Base-by-base conservation (phyloP, 2,797 vertebrate genomes). In the Eulemur rubriventer region DNA sequence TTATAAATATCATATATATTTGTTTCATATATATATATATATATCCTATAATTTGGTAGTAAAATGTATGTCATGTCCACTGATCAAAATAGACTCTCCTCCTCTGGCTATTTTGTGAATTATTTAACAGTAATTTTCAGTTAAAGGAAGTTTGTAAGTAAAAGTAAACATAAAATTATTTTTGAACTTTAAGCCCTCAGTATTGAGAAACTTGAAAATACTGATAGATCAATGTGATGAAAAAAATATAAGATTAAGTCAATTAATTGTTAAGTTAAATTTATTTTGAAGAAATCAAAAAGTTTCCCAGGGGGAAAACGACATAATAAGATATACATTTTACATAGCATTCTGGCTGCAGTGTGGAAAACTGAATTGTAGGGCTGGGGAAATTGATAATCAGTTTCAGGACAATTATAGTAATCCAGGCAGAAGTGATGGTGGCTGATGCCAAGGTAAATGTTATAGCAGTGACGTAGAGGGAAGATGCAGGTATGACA, bases 221-320 rank as follows among this genome's bases (percentile, higher is more conserved):
- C 6, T 30, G 70, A 63, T 83, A 93, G 67, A 30, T 94, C 14
- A 86, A 33, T 78, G 46, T 70, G 50, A 95, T 46, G n/a, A 94
- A 94, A 91, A 95, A 91, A 93, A 79, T 57, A 85, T 4, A 57
- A 9, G 46, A 86, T 88, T 88, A 92, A 96, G 41, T 67, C 72
- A 85, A 82, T 33, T 61, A 81, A 33, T 38, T 83, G 86, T 72
- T 80, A 67, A 78, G 48, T 83, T 73, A 73, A 79, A 70, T 80
- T 84, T 70, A 41, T 78, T 89, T 75, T 69, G 38, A 96, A 50
- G 43, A 89, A 91, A 89, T 78, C n/a, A 78, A 28, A 95, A 59
- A 10, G 26, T 33, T 86, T 83, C 61, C n/a, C 69, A 73, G 11
- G 38, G 52, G 59, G 59, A 41, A 86, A 70, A 84, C 67, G 11